A percentile compares a stretch with the other conserved stretches of the same genome.
phyloP scores from a whole-genome alignment of 1,140 invertebrate genomes.

The Nebria ingens region DNA sequence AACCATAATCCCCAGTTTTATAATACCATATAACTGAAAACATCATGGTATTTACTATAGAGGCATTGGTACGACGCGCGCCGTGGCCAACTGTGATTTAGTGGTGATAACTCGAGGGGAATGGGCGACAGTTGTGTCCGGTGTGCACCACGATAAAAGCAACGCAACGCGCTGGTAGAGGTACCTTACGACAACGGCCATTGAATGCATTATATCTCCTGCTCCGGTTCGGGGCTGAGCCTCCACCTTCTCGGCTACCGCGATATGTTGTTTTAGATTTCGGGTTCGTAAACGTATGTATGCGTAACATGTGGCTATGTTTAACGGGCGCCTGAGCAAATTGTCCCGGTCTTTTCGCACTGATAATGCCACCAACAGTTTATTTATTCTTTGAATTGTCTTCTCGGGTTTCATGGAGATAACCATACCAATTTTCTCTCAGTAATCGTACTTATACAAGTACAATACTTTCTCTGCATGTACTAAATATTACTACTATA shows the following conservation, averaged over 20 bases:
- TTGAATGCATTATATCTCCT: conserved; percentile 3
- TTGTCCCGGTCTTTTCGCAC: background rate
- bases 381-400: conserved; percentile 8
- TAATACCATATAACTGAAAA: too few species aligned
- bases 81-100: background rate
- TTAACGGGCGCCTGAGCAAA: conserved; percentile 1
- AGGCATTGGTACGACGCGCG: too few species aligned
- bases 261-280: conserved; percentile 6
- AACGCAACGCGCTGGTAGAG: too few species aligned
- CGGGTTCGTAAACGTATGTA: background rate
- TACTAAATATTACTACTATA: too few species aligned
- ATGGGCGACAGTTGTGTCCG: conserved; percentile 3
- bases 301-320: background rate
- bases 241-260: too few species aligned
- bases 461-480: too few species aligned
- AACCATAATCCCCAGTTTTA: too few species aligned
- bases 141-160: conserved; percentile 1
- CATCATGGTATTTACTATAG: too few species aligned
- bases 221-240: too few species aligned
- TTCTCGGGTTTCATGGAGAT: too few species aligned
- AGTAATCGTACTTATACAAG: too few species aligned
- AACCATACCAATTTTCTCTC: too few species aligned
- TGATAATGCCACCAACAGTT: background rate
- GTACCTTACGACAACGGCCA: conserved; percentile 1
- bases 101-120: conserved; percentile 1